Conservation (phyloP, 2,888 invertebrate species). For the Hoplodrina ambigua region DNA sequence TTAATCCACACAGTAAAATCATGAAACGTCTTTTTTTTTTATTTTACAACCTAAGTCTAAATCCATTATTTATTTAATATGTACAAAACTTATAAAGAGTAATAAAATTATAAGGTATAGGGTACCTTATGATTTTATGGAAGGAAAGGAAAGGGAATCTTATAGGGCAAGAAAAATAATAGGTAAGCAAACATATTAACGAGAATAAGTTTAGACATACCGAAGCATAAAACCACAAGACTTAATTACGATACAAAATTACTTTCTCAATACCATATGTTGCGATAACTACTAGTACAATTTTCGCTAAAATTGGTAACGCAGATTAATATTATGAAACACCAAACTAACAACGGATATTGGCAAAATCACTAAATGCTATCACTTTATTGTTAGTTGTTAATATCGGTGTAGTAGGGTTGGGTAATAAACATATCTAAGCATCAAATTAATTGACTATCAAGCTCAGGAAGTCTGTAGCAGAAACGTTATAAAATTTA, state of each 20-base stretch:
- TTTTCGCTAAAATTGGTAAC: conserved; percentile 1
- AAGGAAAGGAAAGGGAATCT: no score
- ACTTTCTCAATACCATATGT: conserved; percentile 7
- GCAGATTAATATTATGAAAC: conserved; percentile 21
- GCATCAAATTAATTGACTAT: conserved; percentile 35
- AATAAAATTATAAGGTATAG: no score
- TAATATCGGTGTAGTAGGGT: conserved; percentile 18
- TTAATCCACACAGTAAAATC: neutral
- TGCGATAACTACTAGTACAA: conserved; percentile 14
- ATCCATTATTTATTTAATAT: no score
- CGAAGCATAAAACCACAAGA: neutral
- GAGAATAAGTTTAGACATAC: neutral
- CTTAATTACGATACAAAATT: conserved; percentile 20
- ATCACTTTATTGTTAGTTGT: conserved; percentile 24
- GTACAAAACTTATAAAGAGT: no score
- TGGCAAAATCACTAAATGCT: conserved; percentile 25
- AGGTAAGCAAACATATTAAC: neutral
- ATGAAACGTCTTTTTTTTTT: no score
- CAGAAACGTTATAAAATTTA: conserved; percentile 46
- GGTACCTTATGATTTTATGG: no score
- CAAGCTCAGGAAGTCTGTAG: conserved; percentile 16
- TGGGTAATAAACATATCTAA: conserved; percentile 26
- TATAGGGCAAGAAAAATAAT: no score
- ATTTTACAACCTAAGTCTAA: no score
- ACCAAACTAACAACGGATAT: conserved; percentile 41